A percentile compares a stretch with the other conserved stretches of the same genome.
These are phyloP conservation scores for Pseudopleuronectes americanus DNA, from an alignment of 2,797 vertebrate species.

Conservation along the genomic window DNA sequence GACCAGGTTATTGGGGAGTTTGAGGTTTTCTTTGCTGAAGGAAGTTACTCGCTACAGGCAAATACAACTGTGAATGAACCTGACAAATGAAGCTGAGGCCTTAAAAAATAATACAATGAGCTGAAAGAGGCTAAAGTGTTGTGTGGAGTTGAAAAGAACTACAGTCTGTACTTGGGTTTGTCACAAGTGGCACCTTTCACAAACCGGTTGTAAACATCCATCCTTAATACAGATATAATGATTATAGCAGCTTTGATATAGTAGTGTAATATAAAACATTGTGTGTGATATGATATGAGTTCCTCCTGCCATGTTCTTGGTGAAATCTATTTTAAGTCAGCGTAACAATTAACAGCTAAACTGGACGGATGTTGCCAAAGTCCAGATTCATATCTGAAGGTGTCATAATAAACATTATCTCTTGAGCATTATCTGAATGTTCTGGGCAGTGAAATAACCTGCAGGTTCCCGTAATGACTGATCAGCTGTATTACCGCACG, in stretches of 20 bases:
- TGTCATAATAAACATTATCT: constrained; percentile 43
- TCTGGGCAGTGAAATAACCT: background rate
- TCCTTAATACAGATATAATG: background rate
- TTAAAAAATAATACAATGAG: background rate
- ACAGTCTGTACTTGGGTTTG: too few relatives aligned
- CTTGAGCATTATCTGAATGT: background rate
- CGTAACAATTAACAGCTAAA: too few relatives aligned
- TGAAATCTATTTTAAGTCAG: too few relatives aligned
- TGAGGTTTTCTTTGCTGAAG: too few relatives aligned
- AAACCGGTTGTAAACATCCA: background rate
- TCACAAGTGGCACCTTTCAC: background rate
- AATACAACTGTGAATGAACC: background rate
- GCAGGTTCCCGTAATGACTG: constrained; percentile 3
- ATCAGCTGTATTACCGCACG: constrained; percentile 15
- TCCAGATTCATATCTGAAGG: constrained; percentile 33
- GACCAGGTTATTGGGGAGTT: too few relatives aligned
- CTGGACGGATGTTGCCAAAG: constrained; percentile 1
- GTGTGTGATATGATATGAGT: background rate
- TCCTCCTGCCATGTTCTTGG: too few relatives aligned
- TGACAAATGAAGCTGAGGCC: too few relatives aligned
- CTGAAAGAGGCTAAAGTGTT: background rate
- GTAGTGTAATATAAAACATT: background rate
- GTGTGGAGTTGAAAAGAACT: background rate
- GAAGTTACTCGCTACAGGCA: background rate
- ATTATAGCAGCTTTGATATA: background rate